Evolutionary conservation across 2,888 invertebrate species (phyloP).

Genomic region (Dryomyza anilis): DNA sequence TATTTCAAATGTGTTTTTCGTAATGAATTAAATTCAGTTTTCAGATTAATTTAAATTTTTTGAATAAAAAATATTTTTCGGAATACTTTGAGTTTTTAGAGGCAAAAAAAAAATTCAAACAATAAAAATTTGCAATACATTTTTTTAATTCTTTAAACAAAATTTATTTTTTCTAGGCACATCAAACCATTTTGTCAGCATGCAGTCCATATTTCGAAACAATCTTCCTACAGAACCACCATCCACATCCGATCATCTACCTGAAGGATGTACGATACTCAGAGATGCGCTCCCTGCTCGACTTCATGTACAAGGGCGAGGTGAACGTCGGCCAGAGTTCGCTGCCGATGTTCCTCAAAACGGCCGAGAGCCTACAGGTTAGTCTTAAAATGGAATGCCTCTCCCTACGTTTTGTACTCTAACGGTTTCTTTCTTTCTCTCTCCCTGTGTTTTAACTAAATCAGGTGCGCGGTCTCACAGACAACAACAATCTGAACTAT

Average conservation of each 20-base stretch:
- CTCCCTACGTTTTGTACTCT: background rate
- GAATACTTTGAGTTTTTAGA: no score
- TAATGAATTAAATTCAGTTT: no score
- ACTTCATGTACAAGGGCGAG: slow-evolving; percentile 92
- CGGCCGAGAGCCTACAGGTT: slow-evolving; percentile 88
- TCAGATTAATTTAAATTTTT: no score
- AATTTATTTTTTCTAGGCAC: no score
- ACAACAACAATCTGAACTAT: slow-evolving; percentile 72
- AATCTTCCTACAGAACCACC: slow-evolving; percentile 85
- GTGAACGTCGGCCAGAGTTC: slow-evolving; percentile 91
- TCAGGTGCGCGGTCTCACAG: slow-evolving; percentile 78
- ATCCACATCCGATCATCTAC: slow-evolving; percentile 91
- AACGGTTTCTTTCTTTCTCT: slow-evolving; percentile 3
- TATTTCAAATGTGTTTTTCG: no score
- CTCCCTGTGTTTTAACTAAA: no score
- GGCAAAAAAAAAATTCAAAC: no score
- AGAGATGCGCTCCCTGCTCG: slow-evolving; percentile 87
- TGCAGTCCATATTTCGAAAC: slow-evolving; percentile 94
- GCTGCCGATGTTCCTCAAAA: slow-evolving; percentile 88
- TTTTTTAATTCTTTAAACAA: no score
- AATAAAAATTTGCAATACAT: no score
- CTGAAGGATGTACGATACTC: slow-evolving; percentile 89
- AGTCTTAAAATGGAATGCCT: no score
- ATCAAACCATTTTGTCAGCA: slow-evolving; percentile 90
- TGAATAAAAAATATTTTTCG: no score